Conservation (phyloP, 2,113 vertebrate genomes). For the Aphelocoma coerulescens region DNA sequence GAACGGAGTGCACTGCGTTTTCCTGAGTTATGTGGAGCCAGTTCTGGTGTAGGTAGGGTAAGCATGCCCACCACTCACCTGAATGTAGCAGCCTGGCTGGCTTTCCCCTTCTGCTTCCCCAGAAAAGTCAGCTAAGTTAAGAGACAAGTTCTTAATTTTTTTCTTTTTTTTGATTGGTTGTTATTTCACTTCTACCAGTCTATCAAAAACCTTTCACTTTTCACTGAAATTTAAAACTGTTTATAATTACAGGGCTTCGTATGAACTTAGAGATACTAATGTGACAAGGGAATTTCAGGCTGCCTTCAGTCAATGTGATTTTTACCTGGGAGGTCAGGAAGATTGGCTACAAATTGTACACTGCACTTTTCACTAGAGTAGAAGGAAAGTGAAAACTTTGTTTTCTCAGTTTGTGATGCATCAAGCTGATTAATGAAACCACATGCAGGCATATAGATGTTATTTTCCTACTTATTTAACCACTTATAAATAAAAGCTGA, state of each 20-base stretch:
- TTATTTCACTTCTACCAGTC: neutral
- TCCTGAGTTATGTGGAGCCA: fast-evolving
- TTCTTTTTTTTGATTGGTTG: neutral
- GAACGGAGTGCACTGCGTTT: neutral
- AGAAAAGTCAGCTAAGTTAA: neutral
- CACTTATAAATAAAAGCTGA: neutral
- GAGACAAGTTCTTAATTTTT: neutral
- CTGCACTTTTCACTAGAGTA: neutral
- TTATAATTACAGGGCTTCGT: neutral
- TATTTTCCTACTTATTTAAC: neutral
- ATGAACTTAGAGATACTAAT: neutral
- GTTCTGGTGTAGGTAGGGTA: neutral
- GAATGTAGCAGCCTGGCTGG: fast-evolving
- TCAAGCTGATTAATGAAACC: neutral
- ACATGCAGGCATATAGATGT: neutral
- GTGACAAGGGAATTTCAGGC: neutral
- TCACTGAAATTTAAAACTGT: neutral
- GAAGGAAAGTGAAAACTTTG: neutral
- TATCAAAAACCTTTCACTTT: neutral
- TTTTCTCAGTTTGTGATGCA: neutral
- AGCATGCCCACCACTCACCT: fast-evolving
- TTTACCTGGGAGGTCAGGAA: neutral
- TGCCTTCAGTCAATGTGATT: neutral
- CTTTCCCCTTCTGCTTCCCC: neutral
- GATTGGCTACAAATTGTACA: neutral